Percentiles rank a stretch among this genome's conserved stretches.
Conservation (phyloP, 2,113 vertebrate genomes). For the Corythornis cristatus region DNA sequence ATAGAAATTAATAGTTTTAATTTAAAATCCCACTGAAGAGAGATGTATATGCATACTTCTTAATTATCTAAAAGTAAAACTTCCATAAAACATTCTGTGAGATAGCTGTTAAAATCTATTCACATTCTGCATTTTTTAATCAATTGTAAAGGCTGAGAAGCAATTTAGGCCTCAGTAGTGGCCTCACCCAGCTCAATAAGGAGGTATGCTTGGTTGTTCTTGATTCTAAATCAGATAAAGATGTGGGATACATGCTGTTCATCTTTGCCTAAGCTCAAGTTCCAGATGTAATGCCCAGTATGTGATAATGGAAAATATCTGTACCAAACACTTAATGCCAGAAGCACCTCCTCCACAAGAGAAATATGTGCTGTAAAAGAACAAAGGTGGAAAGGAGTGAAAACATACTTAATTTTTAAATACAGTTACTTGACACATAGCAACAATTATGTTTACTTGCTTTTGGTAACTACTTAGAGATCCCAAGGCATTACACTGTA, state of each 20-base stretch:
- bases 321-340: background rate
- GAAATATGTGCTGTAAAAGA: background rate
- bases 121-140: background rate
- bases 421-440: background rate
- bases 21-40: background rate
- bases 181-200: background rate
- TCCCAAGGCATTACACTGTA: background rate
- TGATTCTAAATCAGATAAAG: background rate
- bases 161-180: background rate
- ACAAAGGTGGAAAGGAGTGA: background rate
- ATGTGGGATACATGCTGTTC: background rate
- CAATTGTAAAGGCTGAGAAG: background rate
- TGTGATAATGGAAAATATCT: background rate
- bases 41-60: background rate
- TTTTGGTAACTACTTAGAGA: constrained; percentile 13
- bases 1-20: background rate
- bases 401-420: background rate
- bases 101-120: background rate
- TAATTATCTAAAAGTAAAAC: background rate
- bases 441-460: background rate
- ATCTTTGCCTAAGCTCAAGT: background rate
- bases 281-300: background rate
- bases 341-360: background rate
- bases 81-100: background rate
- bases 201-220: background rate